Conservation (phyloP, 2,797 vertebrate species). For the Malurus leucopterus region DNA sequence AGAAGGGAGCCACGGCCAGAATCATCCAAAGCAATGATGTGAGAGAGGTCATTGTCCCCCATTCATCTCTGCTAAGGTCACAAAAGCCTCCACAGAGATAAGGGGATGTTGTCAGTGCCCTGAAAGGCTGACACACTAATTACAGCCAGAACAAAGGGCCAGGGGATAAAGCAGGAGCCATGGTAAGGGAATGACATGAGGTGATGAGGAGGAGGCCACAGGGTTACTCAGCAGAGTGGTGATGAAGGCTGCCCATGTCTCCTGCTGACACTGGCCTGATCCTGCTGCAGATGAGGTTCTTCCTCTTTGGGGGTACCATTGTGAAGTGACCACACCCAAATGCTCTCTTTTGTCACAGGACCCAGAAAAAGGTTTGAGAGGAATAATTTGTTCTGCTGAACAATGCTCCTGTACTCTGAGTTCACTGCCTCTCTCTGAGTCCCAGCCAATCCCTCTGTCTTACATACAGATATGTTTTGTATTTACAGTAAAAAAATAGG, state of each 20-base stretch:
- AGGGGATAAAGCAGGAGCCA: not conserved
- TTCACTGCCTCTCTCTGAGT: not conserved
- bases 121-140: slow-evolving; percentile 21
- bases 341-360: not conserved
- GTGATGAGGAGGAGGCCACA: not conserved
- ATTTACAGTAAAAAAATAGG: not conserved
- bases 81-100: slow-evolving; percentile 3
- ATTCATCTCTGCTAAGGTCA: not conserved
- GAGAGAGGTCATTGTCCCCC: slow-evolving; percentile 1
- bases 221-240: not conserved
- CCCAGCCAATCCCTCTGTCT: not conserved
- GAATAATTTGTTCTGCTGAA: not conserved
- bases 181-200: not conserved
- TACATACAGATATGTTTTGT: not conserved
- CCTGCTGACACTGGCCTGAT: not conserved
- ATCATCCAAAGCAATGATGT: not conserved
- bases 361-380: not conserved
- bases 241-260: not conserved
- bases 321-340: not conserved
- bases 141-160: not conserved
- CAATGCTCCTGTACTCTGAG: not conserved
- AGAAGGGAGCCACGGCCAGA: not conserved
- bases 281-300: not conserved
- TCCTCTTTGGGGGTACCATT: not conserved
- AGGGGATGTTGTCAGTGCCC: not conserved